Evolutionary conservation across 2,888 invertebrate species (phyloP), one percentile per base, ranked within the genome.

Genomic region (Mechanitis messenoides): DNA sequence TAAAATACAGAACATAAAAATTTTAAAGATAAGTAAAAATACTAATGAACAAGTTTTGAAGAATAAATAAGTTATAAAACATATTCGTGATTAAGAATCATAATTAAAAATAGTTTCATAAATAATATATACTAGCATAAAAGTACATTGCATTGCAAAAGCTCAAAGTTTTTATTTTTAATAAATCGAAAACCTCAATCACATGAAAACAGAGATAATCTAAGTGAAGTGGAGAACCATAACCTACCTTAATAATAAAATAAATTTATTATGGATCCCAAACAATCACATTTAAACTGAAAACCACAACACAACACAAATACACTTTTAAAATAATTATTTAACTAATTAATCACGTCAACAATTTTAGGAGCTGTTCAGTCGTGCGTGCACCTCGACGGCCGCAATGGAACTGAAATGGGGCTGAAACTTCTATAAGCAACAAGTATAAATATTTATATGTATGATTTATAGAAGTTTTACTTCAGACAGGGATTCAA

Each of bases 381-480:
- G 59, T 63, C 71, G 72, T 66, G 71, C 80, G 75, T 72, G 58
- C 67, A 60, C 69, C 68, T 65, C 74, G 60, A 63, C 61, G 63
- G 63, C 67, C 69, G 66, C 70, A 73, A 64, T 71, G 58, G 73
- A 71, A 81, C 81, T 67, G 67, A 60, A 65, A 58, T 55, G 53
- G 53, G 61, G 47, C 68, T 71, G 66, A 72, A 74, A 74, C 65
- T 75, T 74, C 65, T 69, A 70, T 73, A 69, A 79, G 77, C 81
- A 82, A 82, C 83, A 82, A 82, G 83, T 82, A 80, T 60, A 68
- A 72, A 71, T 62, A 63, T 70, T 64, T 68, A 64, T 69, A 65
- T 65, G 63, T 66, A 62, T 67, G 63, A 61, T 65, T 65, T 63
- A 46, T 56, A 61, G 58, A 50, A 50, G 50, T 50, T 50, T 50